A percentile compares a stretch with the other conserved stretches of the same genome.
Evolutionary conservation across 2,113 vertebrate species (phyloP).

Genomic region (Bostrychus sinensis): DNA sequence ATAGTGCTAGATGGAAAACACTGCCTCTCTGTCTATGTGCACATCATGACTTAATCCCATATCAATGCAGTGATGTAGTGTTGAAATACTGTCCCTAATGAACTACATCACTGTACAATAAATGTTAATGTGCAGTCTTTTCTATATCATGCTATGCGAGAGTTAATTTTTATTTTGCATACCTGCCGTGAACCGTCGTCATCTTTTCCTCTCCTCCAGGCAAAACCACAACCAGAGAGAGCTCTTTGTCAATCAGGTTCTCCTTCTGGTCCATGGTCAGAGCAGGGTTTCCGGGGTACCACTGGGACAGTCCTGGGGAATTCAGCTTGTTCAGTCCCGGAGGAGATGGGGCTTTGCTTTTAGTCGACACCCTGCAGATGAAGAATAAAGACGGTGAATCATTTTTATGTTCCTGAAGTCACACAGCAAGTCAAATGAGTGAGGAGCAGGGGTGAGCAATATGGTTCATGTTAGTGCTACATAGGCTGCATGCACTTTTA

Average conservation of each 20-base stretch:
- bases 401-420: neutral
- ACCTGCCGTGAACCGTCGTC: conserved; percentile 90
- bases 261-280: conserved; percentile 90
- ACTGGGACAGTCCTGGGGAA: conserved; percentile 74
- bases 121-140: neutral
- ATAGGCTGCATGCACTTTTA: too few species aligned
- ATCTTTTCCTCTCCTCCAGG: conserved; percentile 89
- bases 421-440: too few species aligned
- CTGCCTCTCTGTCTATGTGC: conserved; percentile 40
- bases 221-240: conserved; percentile 88
- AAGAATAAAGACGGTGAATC: conserved; percentile 15
- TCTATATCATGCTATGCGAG: neutral
- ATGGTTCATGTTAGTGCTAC: too few species aligned
- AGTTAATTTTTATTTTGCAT: conserved; percentile 17
- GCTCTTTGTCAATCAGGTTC: conserved; percentile 85
- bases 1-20: neutral
- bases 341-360: conserved; percentile 90
- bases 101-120: neutral
- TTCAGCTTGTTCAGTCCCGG: conserved; percentile 78
- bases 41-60: conserved; percentile 45
- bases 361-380: conserved; percentile 86
- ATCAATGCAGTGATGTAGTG: conserved; percentile 6
- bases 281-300: conserved; percentile 67
- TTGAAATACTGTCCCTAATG: neutral
- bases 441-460: too few species aligned